Evolutionary conservation across 2,888 invertebrate species (phyloP), one percentile per base, ranked within the genome.

Genomic region (Volucella inanis): DNA sequence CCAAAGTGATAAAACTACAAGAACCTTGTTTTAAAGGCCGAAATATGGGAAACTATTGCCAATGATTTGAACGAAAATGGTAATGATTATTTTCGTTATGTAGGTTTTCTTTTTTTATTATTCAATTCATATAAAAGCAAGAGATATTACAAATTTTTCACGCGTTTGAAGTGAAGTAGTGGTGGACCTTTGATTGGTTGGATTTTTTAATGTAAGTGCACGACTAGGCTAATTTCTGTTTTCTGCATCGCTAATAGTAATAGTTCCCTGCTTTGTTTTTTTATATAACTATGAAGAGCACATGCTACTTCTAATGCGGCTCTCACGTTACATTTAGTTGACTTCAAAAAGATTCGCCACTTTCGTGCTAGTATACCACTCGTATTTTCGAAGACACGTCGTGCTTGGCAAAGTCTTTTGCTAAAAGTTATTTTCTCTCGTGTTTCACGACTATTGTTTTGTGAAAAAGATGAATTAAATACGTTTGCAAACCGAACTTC

Each of bases 171-270:
- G 47, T 62, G 22, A 47, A 31, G 62, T 31, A 15, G 59, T 43
- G 43, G 43, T 61, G 18, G 43, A 3, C 18, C 47, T 62, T 62
- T n/a, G 61, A 45, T 61, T 45, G 12, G 15, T 43, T 59, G 61
- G 38, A 18, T 45, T 61, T 62, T 31, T 45, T 62, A 31, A n/a
- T 62, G 61, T 43, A 15, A 62, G 47, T 31, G 47, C 47, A 45
- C 45, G 45, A 45, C 43, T 61, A 22, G 18, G 45, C 10, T 45
- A 43, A 61, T 18, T 45, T 61, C 18, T 11, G 8, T 6, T 61
- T 61, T 61, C 59, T 2, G 12, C 22, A 1, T 59, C 43, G 15
- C 43, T 22, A 43, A 59, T 43, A 18, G 18, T 8, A 41, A 57
- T 41, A 15, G 14, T 55, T 57, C 14, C 57, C 15, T 57, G 57